Base-by-base conservation (phyloP, 2,888 invertebrate species). In the Aphodius granarius region DNA sequence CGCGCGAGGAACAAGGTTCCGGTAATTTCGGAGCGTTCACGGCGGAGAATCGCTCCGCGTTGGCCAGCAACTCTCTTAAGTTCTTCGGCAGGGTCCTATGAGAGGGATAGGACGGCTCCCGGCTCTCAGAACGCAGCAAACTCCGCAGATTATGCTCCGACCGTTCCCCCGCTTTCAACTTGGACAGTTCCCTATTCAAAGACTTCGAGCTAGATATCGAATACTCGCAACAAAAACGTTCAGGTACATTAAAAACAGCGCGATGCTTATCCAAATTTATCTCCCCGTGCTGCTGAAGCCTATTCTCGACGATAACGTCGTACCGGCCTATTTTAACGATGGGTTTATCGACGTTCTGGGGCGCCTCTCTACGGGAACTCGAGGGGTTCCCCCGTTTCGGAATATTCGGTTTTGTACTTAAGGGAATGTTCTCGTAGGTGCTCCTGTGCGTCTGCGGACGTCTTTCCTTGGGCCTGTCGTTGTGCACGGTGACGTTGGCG, bases 1-100 rank as follows among this genome's bases (percentile, higher is more conserved):
- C 75, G 62, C 79, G 79, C n/a, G 79, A 78, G 72, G 78, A 78
- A 13, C 78, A 77, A 62, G 77, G 19, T 17, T 73, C 64, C 43
- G n/a, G n/a, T n/a, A n/a, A n/a, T n/a, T 43, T 13, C 43, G 43
- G 43, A 43, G 13, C 9, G 1, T 43, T 43, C 6, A 43, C 43
- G 20, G 68, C 20, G 19, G 65, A 18, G 21, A 78, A 63, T 68
- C 75, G 76, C 73, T 81, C 80, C 63, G 80, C 79, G 18, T 80
- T 79, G 20, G 81, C 79, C 63, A 78, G 80, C 63, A 83, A 76
- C 77, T 84, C 84, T 75, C 83, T 78, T 66, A 85, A 78, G 78
- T 83, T 85, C 75, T 83, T 83, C 66, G 85, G 85, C 74, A 85
- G 79, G 63, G 85, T 85, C 72, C 84, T 81, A 81, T 85, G 85